Evolutionary conservation across 1,140 invertebrate genomes (phyloP).

Genomic region (Macrosteles quadrilineatus): DNA sequence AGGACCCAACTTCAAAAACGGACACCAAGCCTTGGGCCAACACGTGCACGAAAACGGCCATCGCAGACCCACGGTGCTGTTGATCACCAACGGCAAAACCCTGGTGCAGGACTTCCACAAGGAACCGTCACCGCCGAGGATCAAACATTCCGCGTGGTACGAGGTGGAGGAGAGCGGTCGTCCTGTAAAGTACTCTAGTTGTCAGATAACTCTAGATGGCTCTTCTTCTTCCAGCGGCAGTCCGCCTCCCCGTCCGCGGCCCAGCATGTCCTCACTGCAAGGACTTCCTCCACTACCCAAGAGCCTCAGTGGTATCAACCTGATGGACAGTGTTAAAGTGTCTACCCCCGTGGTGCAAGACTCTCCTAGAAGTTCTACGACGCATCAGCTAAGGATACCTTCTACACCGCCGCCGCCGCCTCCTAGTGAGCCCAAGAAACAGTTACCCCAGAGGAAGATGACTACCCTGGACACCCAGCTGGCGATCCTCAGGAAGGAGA

Average conservation of each 20-base stretch:
- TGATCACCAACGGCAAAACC: conserved; percentile 53
- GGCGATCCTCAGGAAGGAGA: conserved; percentile 78
- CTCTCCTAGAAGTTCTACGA: conserved; percentile 21
- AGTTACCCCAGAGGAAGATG: conserved; percentile 55
- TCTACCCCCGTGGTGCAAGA: conserved; percentile 42
- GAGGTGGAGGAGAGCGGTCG: conserved; percentile 48
- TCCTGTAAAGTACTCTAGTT: conserved; percentile 51
- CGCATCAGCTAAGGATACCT: conserved; percentile 30
- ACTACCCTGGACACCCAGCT: conserved; percentile 78
- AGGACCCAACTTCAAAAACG: conserved; percentile 28
- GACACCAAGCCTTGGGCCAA: conserved; percentile 46
- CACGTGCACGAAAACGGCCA: conserved; percentile 51
- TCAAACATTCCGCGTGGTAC: conserved; percentile 53
- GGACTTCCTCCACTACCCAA: conserved; percentile 81
- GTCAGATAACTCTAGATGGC: conserved; percentile 51
- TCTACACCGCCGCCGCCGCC: conserved; percentile 52
- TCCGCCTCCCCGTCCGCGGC: conserved; percentile 27
- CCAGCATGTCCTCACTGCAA: conserved; percentile 55
- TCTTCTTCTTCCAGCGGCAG: conserved; percentile 29
- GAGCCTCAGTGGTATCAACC: conserved; percentile 76
- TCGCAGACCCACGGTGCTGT: conserved; percentile 49
- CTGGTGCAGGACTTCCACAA: conserved; percentile 38
- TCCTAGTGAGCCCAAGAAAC: conserved; percentile 42
- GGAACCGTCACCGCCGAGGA: conserved; percentile 37
- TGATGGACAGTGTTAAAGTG: conserved; percentile 51